Evolutionary conservation across 2,888 invertebrate genomes (phyloP).

Genomic region (Oligia strigilis): DNA sequence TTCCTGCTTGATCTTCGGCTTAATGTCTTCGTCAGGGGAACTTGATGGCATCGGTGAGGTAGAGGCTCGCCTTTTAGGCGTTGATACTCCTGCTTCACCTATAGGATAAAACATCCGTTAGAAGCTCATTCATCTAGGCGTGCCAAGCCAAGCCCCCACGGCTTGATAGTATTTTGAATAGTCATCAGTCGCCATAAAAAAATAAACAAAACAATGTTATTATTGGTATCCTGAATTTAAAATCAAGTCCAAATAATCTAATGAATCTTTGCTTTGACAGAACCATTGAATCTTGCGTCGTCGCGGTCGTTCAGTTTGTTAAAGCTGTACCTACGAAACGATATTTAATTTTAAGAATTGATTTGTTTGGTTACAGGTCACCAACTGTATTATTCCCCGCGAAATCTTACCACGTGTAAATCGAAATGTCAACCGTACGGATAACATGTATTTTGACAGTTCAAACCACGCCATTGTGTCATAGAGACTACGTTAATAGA

Average conservation of each 20-base stretch:
- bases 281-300: neutral
- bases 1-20: slow-evolving; percentile 92
- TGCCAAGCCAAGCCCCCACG: neutral
- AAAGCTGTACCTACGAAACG: neutral
- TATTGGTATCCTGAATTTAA: neutral
- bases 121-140: neutral
- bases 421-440: neutral
- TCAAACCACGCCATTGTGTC: neutral
- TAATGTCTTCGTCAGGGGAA: slow-evolving; percentile 89
- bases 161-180: neutral
- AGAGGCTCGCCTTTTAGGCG: slow-evolving; percentile 92
- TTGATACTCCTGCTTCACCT: slow-evolving; percentile 90
- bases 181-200: neutral
- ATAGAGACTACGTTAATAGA: neutral
- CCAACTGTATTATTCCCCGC: neutral
- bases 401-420: no score
- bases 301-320: neutral
- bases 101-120: slow-evolving; percentile 57
- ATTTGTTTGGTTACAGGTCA: neutral
- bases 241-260: neutral
- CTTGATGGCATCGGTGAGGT: slow-evolving; percentile 89
- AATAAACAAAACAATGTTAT: neutral
- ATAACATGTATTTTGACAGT: neutral
- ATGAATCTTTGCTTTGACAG: neutral
- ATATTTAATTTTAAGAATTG: neutral